phyloP scores from a whole-genome alignment of 2,113 vertebrate species.

The Taxidea taxus region DNA sequence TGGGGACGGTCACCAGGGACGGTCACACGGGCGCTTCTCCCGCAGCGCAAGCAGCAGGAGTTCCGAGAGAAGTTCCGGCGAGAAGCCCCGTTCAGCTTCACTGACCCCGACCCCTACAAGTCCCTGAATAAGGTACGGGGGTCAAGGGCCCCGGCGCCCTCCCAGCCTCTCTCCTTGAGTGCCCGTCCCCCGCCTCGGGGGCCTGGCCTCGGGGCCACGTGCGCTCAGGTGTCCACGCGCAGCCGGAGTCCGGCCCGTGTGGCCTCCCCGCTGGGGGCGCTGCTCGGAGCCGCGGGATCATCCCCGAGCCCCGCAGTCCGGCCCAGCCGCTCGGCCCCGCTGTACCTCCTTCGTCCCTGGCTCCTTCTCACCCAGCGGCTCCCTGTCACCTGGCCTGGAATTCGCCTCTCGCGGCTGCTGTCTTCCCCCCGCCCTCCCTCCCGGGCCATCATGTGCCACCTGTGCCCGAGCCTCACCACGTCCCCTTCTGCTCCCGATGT shows the following conservation, averaged over 20 bases:
- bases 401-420: background rate
- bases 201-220: background rate
- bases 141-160: rapidly evolving
- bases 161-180: background rate
- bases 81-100: constrained; percentile 79
- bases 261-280: background rate
- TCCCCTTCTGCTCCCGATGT: background rate
- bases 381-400: background rate
- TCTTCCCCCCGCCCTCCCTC: background rate
- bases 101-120: constrained; percentile 73
- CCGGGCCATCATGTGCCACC: too few species aligned
- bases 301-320: background rate
- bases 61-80: constrained; percentile 80
- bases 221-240: background rate
- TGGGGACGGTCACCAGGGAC: background rate
- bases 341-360: background rate
- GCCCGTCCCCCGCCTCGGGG: rapidly evolving
- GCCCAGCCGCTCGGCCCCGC: background rate
- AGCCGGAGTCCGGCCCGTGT: rapidly evolving
- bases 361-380: background rate
- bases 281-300: rapidly evolving
- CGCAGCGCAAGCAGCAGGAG: constrained; percentile 73
- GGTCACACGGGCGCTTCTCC: background rate
- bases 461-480: background rate
- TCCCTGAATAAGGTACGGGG: constrained; percentile 79